phyloP scores from a whole-genome alignment of 2,113 vertebrate genomes.

The Genyomyrus donnyi region DNA sequence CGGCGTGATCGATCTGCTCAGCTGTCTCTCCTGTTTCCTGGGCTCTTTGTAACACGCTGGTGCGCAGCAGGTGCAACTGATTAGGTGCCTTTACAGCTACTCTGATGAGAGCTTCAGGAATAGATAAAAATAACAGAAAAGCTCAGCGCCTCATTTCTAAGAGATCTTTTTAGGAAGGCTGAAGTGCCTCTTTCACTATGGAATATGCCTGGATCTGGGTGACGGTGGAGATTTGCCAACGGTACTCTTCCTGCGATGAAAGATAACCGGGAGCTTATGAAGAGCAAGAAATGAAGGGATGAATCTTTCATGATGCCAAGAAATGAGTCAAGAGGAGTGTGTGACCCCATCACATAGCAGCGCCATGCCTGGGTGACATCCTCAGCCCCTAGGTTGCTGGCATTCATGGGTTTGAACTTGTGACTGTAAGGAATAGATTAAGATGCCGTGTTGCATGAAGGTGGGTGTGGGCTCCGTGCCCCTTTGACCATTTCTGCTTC shows the following conservation, averaged over 20 bases:
- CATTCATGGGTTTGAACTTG: neutral
- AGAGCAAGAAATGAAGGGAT: neutral
- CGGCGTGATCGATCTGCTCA: neutral
- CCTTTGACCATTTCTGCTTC: neutral
- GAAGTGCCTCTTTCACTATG: neutral
- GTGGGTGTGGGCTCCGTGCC: neutral
- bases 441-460: neutral
- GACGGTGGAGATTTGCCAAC: neutral
- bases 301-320: neutral
- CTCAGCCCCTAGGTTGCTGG: neutral
- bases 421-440: neutral
- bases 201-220: neutral
- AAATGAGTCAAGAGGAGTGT: neutral
- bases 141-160: neutral
- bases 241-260: neutral
- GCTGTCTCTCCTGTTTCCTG: neutral
- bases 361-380: neutral
- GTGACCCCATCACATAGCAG: neutral
- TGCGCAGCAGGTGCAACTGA: neutral
- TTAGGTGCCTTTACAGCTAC: neutral
- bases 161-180: neutral
- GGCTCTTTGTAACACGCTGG: neutral
- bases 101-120: neutral
- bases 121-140: neutral
- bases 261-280: neutral